Evolutionary conservation across 2,888 invertebrate genomes (phyloP).

Genomic region (Pandemis cinnamomeana): DNA sequence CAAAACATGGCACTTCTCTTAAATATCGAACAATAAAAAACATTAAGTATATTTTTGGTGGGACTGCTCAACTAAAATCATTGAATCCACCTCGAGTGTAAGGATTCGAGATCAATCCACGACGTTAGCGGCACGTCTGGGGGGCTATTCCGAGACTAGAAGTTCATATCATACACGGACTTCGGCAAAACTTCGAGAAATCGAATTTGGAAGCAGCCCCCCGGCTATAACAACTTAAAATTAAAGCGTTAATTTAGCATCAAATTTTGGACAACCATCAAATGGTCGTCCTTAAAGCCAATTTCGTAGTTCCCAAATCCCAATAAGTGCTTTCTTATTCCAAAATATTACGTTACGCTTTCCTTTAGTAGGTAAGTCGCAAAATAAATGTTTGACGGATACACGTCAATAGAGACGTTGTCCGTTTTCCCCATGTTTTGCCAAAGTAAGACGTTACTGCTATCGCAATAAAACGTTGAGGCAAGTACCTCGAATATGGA

Average conservation of each 20-base stretch:
- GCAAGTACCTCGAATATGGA: no score
- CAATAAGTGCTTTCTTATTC: background rate
- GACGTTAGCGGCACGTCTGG: no score
- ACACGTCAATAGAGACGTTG: background rate
- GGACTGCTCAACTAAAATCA: background rate
- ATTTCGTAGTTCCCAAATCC: background rate
- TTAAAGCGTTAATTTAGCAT: conserved; percentile 7
- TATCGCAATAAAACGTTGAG: background rate
- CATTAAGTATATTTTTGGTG: conserved; percentile 9
- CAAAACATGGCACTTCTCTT: conserved; percentile 24
- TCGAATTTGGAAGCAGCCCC: no score
- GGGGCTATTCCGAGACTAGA: no score
- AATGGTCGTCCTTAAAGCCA: conserved; percentile 4
- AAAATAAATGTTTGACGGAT: background rate
- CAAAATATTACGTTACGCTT: background rate
- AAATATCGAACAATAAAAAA: background rate
- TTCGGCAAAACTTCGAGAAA: no score
- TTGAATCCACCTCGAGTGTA: background rate
- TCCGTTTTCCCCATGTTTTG: background rate
- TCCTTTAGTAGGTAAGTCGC: background rate
- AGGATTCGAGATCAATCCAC: background rate
- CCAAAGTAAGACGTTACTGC: background rate
- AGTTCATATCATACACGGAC: no score
- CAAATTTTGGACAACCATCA: background rate
- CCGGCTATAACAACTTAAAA: background rate